Conservation (phyloP, 2,113 vertebrate species). For the Chaetodon auriga region DNA sequence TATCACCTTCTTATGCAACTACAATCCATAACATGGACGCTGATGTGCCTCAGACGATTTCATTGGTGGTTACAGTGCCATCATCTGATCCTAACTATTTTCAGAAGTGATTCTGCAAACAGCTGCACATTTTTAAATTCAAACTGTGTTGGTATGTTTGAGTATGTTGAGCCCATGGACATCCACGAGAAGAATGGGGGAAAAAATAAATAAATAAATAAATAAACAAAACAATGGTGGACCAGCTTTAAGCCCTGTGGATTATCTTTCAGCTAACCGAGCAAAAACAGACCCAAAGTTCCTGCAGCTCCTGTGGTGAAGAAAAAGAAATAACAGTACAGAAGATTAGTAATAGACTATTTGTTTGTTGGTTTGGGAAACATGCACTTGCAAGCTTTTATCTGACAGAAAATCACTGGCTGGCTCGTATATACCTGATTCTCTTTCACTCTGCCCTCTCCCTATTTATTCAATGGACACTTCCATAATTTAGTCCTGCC, state of each 20-base stretch:
- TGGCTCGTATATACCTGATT: slow-evolving; percentile 19
- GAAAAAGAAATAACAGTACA: slow-evolving; percentile 18
- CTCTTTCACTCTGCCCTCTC: slow-evolving; percentile 19
- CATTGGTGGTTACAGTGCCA: not conserved
- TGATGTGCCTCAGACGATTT: not conserved
- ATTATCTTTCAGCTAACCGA: slow-evolving; percentile 21
- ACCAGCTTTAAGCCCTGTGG: slow-evolving; percentile 16
- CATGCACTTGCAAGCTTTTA: slow-evolving; percentile 22
- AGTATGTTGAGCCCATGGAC: not conserved
- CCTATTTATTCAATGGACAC: slow-evolving; percentile 34
- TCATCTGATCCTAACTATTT: not conserved
- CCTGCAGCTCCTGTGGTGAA: not conserved
- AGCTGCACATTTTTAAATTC: not conserved
- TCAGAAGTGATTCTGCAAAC: not conserved
- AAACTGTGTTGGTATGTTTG: not conserved
- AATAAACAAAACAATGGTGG: not conserved
- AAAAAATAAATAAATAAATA: not conserved
- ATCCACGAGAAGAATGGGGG: slow-evolving; percentile 1
- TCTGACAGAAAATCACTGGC: slow-evolving; percentile 14
- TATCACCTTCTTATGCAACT: not conserved
- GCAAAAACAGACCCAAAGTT: slow-evolving; percentile 3
- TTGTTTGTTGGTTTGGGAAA: slow-evolving; percentile 26
- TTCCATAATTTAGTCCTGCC: slow-evolving; percentile 44
- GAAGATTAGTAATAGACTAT: slow-evolving; percentile 27
- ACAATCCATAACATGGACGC: not conserved